Evolutionary conservation across 2,888 invertebrate species (phyloP), one percentile per base, ranked within the genome.

Genomic region (Acleris holmiana): DNA sequence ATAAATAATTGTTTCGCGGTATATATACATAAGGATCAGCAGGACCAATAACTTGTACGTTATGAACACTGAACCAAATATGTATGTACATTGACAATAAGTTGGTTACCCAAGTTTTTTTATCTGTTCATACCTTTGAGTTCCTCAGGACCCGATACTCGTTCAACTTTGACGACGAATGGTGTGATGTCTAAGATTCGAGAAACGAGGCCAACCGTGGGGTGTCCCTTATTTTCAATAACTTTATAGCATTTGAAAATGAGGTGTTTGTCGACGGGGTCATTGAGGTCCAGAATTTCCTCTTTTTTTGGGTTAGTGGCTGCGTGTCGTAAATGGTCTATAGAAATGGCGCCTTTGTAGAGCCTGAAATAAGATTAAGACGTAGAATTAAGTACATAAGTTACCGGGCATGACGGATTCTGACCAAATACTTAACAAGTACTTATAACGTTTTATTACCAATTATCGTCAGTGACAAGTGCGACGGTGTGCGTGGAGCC

Each of bases 141-240:
- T 67, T 72, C 64, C 48, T 74, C 68, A 2, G 73, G 59, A 51
- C 69, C 71, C 47, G 19, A 29, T 18, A 57, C 51, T 10, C 79
- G 75, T 65, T 82, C 80, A 3, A 78, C 84, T 55, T 97, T 94
- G 3, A 97, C 87, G 6, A 95, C 96, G 82, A 95, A 97, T 41
- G 95, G 89, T 71, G 97, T 96, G 57, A 94, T 94, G 78, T 98
- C 97, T 68, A 98, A 86, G 75, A 97, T 94, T 67, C 96, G 91
- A 0, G 97, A 96, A 35, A 97, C 88, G 68, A 95, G 93, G 4
- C 97, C 96, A 6, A 97, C 86, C 25, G 93, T 93, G 2, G 95
- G 94, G 15, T 61, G 69, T 4, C 73, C 78, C 55, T 73, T 73
- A 70, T 83, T 80, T 69, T 94, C 91, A 59, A 93, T 85, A 21